Evolutionary conservation across 2,113 vertebrate genomes (phyloP).

Genomic region (Laticauda laticaudata): DNA sequence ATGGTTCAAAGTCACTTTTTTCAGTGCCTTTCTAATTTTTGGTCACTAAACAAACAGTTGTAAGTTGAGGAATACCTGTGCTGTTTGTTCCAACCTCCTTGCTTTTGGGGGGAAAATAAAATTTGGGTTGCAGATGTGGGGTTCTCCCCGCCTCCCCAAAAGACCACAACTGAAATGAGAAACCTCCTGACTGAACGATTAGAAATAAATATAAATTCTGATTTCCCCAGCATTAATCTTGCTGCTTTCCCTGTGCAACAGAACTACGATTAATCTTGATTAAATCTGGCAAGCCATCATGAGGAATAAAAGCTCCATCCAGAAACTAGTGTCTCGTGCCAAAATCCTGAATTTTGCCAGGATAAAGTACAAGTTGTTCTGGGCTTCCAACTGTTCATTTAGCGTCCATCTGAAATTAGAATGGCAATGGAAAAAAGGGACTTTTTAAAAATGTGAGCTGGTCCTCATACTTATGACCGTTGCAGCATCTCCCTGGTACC

Average conservation of each 20-base stretch:
- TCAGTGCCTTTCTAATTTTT: too few species aligned
- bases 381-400: background rate
- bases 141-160: too few species aligned
- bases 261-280: constrained; percentile 57
- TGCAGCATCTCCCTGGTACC: too few species aligned
- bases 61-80: too few species aligned
- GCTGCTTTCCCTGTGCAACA: constrained; percentile 60
- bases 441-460: too few species aligned
- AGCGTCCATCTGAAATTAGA: background rate
- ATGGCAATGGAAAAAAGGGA: too few species aligned
- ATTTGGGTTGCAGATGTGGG: too few species aligned
- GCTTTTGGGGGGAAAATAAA: background rate
- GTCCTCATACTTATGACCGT: too few species aligned
- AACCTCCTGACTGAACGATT: background rate
- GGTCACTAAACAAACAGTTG: too few species aligned
- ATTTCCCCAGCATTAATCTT: constrained; percentile 48
- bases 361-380: background rate
- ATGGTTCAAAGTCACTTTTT: too few species aligned
- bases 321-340: constrained; percentile 26
- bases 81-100: background rate
- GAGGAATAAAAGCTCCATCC: constrained; percentile 42
- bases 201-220: constrained; percentile 4
- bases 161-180: background rate
- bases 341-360: background rate
- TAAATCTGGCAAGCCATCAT: constrained; percentile 59